Evolutionary conservation across 2,113 vertebrate species (phyloP), one percentile per base, ranked within the genome.

Genomic region (Trematomus loennbergii): DNA sequence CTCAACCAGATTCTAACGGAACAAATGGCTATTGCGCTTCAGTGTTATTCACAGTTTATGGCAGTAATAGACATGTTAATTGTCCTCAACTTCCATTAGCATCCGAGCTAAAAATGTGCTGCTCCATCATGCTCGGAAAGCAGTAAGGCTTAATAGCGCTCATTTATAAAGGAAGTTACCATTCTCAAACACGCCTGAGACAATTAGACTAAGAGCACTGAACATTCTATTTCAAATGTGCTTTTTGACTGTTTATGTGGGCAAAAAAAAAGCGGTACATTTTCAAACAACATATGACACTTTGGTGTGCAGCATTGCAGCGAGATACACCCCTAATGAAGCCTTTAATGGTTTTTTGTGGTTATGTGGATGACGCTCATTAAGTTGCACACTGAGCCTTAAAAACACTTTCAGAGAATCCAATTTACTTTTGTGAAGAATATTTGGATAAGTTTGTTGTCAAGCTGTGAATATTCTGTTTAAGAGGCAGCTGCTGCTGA

Each of bases 11-110:
- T 84, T 75, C 48, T 9, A 49, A n/a, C 33, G 15, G 61, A 88
- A 89, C 82, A 75, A 89, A 90, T 84, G 60, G 64, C 65, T 59
- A 72, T 62, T 81, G 70, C 79, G 54, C 50, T 65, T 88, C 78
- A 79, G 59, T 83, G 88, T 91, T 91, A 83, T 84, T 87, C 85
- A 91, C 84, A 89, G 87, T 92, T 91, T 90, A 90, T 90, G 82
- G 83, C 81, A 76, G 87, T 91, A 91, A 88, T 86, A 81, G 81
- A 85, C 84, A 68, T 85, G 85, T 87, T 92, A 94, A 94, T 92
- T 91, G 91, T 73, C 71, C 87, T 78, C 53, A 66, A 79, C 78
- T 78, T 17, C 85, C 88, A 91, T 92, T 92, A 91, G 87, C 79
- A 87, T 83, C 82, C 49, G 78, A 80, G 81, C 83, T 91, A 86